phyloP scores from a whole-genome alignment of 2,113 vertebrate species.

The Alaudala cheleensis region DNA sequence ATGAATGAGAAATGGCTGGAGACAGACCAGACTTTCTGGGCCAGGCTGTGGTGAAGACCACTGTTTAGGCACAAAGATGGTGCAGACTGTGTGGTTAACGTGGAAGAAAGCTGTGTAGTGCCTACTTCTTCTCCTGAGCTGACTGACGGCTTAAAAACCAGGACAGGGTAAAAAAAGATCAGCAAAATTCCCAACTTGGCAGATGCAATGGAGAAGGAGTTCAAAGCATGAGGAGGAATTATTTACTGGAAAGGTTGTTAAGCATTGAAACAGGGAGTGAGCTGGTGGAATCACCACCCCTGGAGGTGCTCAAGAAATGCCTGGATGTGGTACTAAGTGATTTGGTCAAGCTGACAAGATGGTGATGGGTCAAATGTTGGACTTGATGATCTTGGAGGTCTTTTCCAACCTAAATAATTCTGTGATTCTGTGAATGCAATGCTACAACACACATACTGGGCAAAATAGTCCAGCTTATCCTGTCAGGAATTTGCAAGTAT shows the following conservation, averaged over 20 bases:
- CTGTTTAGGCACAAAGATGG: neutral
- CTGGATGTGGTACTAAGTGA: neutral
- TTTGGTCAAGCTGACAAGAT: neutral
- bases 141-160: neutral
- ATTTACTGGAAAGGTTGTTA: neutral
- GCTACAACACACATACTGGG: neutral
- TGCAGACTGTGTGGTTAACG: neutral
- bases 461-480: neutral
- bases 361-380: neutral
- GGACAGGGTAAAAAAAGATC: neutral
- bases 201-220: neutral
- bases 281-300: neutral
- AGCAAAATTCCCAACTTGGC: neutral
- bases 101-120: neutral
- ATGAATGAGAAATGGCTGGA: neutral
- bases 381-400: neutral
- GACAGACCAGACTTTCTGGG: neutral
- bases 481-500: neutral
- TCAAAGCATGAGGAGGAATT: neutral
- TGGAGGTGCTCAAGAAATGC: neutral
- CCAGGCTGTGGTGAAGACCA: neutral
- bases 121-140: neutral
- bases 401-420: neutral
- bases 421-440: neutral
- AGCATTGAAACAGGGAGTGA: neutral